Percentiles rank a stretch among this genome's conserved stretches.
Conservation (phyloP, 2,888 invertebrate species). For the Mesorhabditis sp. region DNA sequence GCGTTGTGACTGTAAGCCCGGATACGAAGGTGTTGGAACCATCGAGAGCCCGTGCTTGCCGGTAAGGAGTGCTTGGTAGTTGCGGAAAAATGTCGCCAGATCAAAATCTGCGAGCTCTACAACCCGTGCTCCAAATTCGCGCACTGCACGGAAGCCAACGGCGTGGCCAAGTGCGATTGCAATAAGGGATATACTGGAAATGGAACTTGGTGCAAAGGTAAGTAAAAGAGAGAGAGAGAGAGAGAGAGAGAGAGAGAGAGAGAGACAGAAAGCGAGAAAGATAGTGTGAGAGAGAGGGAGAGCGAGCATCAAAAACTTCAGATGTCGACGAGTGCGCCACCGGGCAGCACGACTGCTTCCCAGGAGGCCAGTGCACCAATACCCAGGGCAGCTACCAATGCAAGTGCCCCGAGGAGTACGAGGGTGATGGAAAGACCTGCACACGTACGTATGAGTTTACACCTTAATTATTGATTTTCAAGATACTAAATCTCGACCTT, state of each 20-base stretch:
- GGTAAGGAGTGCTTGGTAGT: neutral
- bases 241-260: no score
- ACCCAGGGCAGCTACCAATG: neutral
- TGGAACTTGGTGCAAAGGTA: neutral
- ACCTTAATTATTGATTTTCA: neutral
- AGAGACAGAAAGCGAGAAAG: no score
- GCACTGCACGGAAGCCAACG: neutral
- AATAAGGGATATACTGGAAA: neutral
- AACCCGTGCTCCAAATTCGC: conserved; percentile 5
- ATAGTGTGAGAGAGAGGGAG: no score
- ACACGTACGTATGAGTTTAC: neutral
- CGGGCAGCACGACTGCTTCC: neutral
- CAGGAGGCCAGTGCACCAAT: neutral
- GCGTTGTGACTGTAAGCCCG: conserved; percentile 2
- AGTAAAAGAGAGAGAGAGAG: no score
- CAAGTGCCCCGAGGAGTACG: conserved; percentile 4
- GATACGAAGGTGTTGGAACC: neutral
- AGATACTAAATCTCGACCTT: neutral
- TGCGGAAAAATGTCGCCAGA: no score
- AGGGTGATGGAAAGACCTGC: conserved; percentile 3
- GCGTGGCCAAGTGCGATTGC: neutral
- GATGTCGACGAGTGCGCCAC: neutral
- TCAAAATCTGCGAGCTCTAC: neutral
- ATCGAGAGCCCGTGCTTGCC: conserved; percentile 3
- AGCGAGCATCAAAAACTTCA: no score